Conservation (phyloP, 2,888 invertebrate genomes). For the Orchesella flavescens region DNA sequence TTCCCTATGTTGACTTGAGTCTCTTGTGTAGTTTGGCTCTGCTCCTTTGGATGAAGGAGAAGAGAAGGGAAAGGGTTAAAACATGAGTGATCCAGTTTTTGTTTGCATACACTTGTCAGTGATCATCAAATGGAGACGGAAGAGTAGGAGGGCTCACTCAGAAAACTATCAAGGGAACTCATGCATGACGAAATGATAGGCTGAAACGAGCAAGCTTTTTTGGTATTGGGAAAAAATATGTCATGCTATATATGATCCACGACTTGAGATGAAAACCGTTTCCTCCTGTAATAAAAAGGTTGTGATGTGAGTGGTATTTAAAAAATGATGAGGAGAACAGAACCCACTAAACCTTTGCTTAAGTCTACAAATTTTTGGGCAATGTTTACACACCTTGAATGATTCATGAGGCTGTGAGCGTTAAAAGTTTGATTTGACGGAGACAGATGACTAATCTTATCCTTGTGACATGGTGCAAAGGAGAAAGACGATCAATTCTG, state of each 20-base stretch:
- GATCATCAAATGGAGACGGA: neutral
- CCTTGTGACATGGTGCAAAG: neutral
- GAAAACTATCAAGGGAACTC: slow-evolving; percentile 31
- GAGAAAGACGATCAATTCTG: neutral
- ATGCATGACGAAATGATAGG: slow-evolving; percentile 18
- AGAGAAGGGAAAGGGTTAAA: slow-evolving; percentile 4
- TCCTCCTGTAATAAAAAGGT: too few species aligned
- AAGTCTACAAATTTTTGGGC: neutral
- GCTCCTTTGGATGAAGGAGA: neutral
- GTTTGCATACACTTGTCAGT: slow-evolving; percentile 30
- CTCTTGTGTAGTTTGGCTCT: too few species aligned
- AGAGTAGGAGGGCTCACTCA: neutral
- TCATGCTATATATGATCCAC: neutral
- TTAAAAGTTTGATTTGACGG: neutral
- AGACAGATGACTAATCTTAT: slow-evolving; percentile 1
- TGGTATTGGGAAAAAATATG: neutral
- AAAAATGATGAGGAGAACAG: too few species aligned
- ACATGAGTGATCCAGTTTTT: slow-evolving; percentile 8
- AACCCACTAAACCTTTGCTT: too few species aligned
- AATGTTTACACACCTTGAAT: neutral
- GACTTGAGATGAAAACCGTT: neutral
- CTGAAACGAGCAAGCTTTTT: neutral
- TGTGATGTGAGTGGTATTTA: too few species aligned
- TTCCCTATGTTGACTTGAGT: neutral
- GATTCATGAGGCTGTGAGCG: slow-evolving; percentile 17